Percentiles rank a stretch among this genome's conserved stretches.
Evolutionary conservation across 2,113 vertebrate genomes (phyloP).

Genomic region (Calonectris borealis): DNA sequence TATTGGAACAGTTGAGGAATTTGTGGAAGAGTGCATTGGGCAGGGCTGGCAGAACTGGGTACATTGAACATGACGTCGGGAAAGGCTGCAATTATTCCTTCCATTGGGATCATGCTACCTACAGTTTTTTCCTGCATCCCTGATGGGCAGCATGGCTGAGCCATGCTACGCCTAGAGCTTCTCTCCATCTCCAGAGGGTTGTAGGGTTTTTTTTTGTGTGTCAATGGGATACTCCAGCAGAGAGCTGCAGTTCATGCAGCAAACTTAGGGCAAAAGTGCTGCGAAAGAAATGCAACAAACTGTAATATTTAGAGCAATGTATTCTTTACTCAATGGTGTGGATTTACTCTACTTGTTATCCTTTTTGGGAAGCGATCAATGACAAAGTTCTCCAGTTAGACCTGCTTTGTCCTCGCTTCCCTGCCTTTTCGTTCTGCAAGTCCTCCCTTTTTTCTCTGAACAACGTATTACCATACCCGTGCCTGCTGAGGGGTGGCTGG

Average conservation of each 20-base stretch:
- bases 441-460: background rate
- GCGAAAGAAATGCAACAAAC: background rate
- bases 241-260: background rate
- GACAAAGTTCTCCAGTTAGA: background rate
- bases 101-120: background rate
- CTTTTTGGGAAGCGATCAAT: background rate
- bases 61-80: accelerated
- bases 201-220: background rate
- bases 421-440: background rate
- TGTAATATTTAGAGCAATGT: background rate
- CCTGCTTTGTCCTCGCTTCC: background rate
- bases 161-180: background rate
- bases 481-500: background rate
- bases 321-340: background rate
- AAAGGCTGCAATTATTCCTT: background rate
- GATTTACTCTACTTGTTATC: background rate
- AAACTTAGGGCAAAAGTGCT: background rate
- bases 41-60: background rate
- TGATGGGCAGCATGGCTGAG: background rate
- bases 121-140: background rate
- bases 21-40: background rate
- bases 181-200: background rate
- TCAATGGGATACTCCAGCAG: background rate
- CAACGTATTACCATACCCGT: background rate
- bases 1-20: background rate